A percentile compares a stretch with the other conserved stretches of the same genome.
phyloP scores from a whole-genome alignment of 2,888 invertebrate genomes.

The Eristalinus aeneus region DNA sequence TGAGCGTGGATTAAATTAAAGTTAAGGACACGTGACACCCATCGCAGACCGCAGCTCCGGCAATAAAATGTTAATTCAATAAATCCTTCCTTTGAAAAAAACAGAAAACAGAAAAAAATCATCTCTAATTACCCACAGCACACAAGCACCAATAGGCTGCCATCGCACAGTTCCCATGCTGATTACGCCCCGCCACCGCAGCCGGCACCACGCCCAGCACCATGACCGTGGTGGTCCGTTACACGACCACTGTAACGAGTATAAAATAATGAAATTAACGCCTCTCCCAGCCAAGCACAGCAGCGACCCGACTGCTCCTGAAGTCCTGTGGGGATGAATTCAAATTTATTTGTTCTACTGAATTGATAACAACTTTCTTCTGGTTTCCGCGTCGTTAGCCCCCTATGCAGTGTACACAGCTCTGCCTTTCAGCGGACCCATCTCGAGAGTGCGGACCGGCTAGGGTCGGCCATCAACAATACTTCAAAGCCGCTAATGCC shows the following conservation, averaged over 20 bases:
- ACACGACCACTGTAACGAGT: background rate
- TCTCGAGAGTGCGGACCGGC: constrained; percentile 17
- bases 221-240: no score
- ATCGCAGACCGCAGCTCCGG: background rate
- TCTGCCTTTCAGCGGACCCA: constrained; percentile 75
- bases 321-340: constrained; percentile 75
- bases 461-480: background rate
- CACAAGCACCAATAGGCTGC: background rate
- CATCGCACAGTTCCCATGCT: background rate
- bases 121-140: background rate
- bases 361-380: constrained; percentile 80
- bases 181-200: background rate
- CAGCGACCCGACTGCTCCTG: background rate
- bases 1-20: background rate
- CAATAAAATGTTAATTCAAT: background rate
- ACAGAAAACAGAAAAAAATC: background rate
- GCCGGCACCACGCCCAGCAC: no score
- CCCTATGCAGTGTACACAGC: constrained; percentile 77
- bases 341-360: constrained; percentile 79
- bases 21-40: background rate
- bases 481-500: constrained; percentile 13
- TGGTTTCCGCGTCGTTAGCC: constrained; percentile 80
- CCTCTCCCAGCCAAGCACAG: constrained; percentile 8
- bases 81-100: background rate
- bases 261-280: constrained; percentile 54